Evolutionary conservation across 2,797 vertebrate genomes (phyloP).

Genomic region (Dallia pectoralis): DNA sequence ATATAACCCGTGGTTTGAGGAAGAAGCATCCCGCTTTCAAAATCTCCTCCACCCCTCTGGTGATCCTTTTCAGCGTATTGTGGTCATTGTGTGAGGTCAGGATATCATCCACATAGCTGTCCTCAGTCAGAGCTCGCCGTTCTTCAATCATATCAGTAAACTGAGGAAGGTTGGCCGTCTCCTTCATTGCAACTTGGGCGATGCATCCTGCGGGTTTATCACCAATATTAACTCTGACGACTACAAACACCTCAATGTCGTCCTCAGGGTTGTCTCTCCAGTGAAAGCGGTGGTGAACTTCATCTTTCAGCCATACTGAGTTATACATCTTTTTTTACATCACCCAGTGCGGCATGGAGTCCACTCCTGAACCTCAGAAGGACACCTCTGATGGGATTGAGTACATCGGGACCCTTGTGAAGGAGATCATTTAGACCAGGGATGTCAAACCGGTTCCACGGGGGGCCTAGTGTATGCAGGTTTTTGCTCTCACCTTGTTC

Average conservation of each 20-base stretch:
- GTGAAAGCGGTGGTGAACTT: slow-evolving; percentile 16
- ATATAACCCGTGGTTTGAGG: too few species aligned
- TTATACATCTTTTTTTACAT: too few species aligned
- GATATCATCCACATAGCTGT: slow-evolving; percentile 8
- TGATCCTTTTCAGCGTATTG: not conserved
- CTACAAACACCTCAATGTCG: slow-evolving; percentile 10
- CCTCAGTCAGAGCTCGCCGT: slow-evolving; percentile 7
- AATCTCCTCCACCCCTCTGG: not conserved
- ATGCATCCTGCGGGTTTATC: slow-evolving; percentile 7
- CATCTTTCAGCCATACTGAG: slow-evolving; percentile 21
- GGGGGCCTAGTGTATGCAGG: too few species aligned
- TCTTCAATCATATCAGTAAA: slow-evolving; percentile 13
- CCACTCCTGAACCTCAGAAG: too few species aligned
- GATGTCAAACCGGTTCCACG: too few species aligned
- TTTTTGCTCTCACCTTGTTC: too few species aligned
- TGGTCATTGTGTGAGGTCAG: slow-evolving; percentile 5
- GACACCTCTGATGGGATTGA: too few species aligned
- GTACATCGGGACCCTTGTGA: too few species aligned
- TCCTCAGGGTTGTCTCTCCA: slow-evolving; percentile 17
- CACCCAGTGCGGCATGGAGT: too few species aligned
- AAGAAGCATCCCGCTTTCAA: slow-evolving; percentile 10
- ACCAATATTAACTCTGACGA: slow-evolving; percentile 17
- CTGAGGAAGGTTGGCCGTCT: not conserved
- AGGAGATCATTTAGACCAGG: too few species aligned
- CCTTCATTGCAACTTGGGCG: not conserved